phyloP scores from a whole-genome alignment of 2,888 invertebrate species.

The Chrysolina americana region DNA sequence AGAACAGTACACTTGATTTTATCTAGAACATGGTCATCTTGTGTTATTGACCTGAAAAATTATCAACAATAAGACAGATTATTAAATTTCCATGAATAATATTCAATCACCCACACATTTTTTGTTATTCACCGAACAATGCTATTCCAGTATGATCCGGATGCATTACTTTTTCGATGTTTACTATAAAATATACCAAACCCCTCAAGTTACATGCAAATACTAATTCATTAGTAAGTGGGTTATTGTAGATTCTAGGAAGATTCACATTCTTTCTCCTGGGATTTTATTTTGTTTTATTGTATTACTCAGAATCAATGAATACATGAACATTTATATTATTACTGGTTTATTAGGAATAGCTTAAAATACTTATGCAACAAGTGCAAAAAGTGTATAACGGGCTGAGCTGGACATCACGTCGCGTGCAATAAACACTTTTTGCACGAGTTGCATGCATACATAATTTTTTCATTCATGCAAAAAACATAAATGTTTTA shows the following conservation, averaged over 20 bases:
- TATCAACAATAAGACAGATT: constrained; percentile 30
- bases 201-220: not conserved
- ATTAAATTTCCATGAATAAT: constrained; percentile 18
- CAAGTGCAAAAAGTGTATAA: no score
- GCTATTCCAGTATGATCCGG: constrained; percentile 2
- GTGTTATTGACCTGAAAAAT: constrained; percentile 36
- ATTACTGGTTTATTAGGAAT: no score
- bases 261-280: no score
- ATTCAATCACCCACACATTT: constrained; percentile 3
- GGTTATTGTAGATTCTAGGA: not conserved
- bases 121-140: not conserved
- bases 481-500: no score
- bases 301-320: no score
- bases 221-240: not conserved
- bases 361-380: no score
- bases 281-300: no score
- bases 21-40: constrained; percentile 38
- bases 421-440: no score
- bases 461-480: no score
- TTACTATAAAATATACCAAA: not conserved
- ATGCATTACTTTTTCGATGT: not conserved
- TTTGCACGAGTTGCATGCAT: no score
- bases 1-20: constrained; percentile 33
- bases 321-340: no score
- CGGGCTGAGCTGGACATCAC: no score